A percentile compares a stretch with the other conserved stretches of the same genome.
Conservation (phyloP, 2,113 vertebrate species). For the Prunella fulvescens region DNA sequence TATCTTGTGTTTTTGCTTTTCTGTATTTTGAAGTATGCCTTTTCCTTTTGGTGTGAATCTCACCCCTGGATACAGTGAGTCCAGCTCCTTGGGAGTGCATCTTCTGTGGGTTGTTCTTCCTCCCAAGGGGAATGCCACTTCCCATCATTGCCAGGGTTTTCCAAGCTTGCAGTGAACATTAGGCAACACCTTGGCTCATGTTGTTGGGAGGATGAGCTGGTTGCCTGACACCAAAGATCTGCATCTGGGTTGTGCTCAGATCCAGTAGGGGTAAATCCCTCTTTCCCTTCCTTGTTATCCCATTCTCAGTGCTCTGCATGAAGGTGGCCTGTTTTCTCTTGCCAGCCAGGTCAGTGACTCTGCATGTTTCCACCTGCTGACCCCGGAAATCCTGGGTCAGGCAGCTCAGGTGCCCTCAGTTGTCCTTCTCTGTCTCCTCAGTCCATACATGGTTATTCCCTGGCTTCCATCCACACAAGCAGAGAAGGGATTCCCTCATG, state of each 20-base stretch:
- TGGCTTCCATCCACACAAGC: background rate
- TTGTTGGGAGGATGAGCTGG: background rate
- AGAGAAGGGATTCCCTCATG: background rate
- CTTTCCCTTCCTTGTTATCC: background rate
- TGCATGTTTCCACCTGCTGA: background rate
- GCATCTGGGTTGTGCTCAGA: background rate
- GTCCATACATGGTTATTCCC: background rate
- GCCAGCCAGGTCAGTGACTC: background rate
- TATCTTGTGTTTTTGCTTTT: background rate
- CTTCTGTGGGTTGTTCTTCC: background rate
- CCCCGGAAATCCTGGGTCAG: background rate
- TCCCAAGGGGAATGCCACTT: background rate
- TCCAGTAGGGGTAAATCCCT: accelerated
- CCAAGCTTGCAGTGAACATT: background rate
- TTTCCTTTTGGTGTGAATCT: background rate
- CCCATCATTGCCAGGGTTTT: background rate
- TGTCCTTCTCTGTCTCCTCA: background rate
- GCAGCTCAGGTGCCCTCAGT: background rate
- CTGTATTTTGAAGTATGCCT: background rate
- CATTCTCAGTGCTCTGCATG: accelerated
- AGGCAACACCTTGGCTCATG: background rate
- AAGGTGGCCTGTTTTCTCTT: background rate
- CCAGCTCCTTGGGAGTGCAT: background rate
- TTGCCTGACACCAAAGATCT: background rate
- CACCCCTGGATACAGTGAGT: background rate